A percentile compares a stretch with the other conserved stretches of the same genome.
Evolutionary conservation across 2,888 invertebrate genomes (phyloP).

Genomic region (Amphipoea lucens): DNA sequence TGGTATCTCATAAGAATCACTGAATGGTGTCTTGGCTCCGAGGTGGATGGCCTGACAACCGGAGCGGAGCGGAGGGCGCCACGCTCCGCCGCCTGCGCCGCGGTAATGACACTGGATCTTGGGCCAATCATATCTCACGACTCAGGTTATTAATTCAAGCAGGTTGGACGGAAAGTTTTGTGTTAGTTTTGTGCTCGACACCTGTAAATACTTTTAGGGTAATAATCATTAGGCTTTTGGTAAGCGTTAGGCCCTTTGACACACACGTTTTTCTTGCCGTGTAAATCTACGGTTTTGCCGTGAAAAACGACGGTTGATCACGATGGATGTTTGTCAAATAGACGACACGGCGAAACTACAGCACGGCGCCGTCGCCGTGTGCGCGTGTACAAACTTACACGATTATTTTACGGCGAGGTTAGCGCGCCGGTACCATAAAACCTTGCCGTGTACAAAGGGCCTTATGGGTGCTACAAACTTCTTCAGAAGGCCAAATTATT

Average conservation of each 20-base stretch:
- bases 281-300: no score
- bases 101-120: conserved; percentile 85
- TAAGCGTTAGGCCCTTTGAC: background rate
- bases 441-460: background rate
- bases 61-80: conserved; percentile 83
- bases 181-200: conserved; percentile 30
- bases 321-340: background rate
- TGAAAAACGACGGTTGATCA: background rate
- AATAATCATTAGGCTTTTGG: background rate
- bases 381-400: background rate
- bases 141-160: conserved; percentile 60
- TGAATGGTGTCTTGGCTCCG: conserved; percentile 58
- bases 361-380: background rate
- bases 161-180: conserved; percentile 50
- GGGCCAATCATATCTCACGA: conserved; percentile 87
- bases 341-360: background rate
- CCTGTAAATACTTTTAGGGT: background rate
- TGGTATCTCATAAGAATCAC: conserved; percentile 54
- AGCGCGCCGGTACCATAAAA: background rate
- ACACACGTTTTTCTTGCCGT: background rate
- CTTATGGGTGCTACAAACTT: background rate
- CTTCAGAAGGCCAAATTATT: no score
- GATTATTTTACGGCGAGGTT: background rate
- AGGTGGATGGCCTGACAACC: conserved; percentile 85
- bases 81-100: conserved; percentile 74